phyloP scores from a whole-genome alignment of 2,797 vertebrate genomes.

The Myripristis murdjan region DNA sequence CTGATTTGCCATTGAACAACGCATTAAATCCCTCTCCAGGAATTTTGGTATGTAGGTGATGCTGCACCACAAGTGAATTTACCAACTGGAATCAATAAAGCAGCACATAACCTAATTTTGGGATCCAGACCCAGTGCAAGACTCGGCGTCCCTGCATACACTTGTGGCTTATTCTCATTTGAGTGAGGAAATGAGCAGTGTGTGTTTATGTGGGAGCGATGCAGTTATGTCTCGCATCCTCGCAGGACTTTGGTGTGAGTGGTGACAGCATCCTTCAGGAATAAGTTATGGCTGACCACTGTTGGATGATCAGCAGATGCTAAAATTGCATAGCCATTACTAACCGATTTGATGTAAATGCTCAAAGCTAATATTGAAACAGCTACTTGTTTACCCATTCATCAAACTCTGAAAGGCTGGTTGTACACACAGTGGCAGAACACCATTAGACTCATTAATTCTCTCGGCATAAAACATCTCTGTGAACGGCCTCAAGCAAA shows the following conservation, averaged over 20 bases:
- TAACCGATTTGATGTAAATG: slow-evolving; percentile 62
- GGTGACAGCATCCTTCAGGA: slow-evolving; percentile 19
- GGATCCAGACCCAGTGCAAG: background rate
- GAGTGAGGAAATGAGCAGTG: slow-evolving; percentile 12
- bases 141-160: background rate
- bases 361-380: slow-evolving; percentile 69
- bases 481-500: slow-evolving; percentile 49
- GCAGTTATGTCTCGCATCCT: slow-evolving; percentile 56
- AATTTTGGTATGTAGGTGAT: no score
- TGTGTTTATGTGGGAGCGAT: slow-evolving; percentile 26
- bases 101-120: background rate
- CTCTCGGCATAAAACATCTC: slow-evolving; percentile 61
- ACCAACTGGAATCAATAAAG: no score
- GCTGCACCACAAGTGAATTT: no score
- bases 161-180: no score
- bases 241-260: background rate
- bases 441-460: slow-evolving; percentile 56
- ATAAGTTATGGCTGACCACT: slow-evolving; percentile 25
- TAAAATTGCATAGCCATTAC: slow-evolving; percentile 51
- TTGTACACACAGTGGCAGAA: slow-evolving; percentile 52
- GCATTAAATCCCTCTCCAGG: background rate
- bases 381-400: slow-evolving; percentile 68
- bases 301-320: slow-evolving; percentile 39
- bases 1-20: background rate
- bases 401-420: slow-evolving; percentile 54